Base-by-base conservation (phyloP, 2,888 invertebrate species). In the Creontiades dilutus region DNA sequence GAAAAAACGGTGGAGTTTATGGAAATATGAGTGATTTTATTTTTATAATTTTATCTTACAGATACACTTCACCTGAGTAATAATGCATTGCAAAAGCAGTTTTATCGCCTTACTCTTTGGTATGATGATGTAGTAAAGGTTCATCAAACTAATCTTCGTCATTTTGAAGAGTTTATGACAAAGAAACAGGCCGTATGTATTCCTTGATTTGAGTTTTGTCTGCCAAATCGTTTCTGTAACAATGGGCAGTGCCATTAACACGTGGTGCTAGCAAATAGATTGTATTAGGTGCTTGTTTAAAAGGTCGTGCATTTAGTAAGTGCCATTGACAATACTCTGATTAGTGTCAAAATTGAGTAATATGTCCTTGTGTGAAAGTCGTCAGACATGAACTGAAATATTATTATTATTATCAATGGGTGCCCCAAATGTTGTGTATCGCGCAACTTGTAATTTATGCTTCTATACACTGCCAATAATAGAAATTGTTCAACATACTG, bases 21-120 rank as follows among this genome's bases (percentile, higher is more conserved):
- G 37, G 37, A 4, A 37, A 37, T 37, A 37, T 37, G 7, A 37
- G 37, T 37, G 37, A 37, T 37, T 37, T 37, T 78, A 46, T 78
- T 78, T 14, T 47, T 78, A 28, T n/a, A 78, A 78, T 78, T 78
- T 16, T 78, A 46, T 78, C 16, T 78, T 78, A 11, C 78, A 78
- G 78, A 47, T 78, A n/a, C 78, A 19, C 78, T 78, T 37, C 78
- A 47, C 78, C 78, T 46, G 47, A 78, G 37, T 78, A 78, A 78
- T 78, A 28, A 46, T 37, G 78, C 78, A 46, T 78, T 78, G 14
- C 37, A 78, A 78, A 78, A 46, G 78, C 78, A 78, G 37, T 28
- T 78, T n/a, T 9, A 78, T 37, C n/a, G 11, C 78, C 37, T 78
- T 16, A 46, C 78, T 19, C 5, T 46, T 78, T 78, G 78, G 78